Evolutionary conservation across 2,888 invertebrate genomes (phyloP).

Genomic region (Scaeva pyrastri): DNA sequence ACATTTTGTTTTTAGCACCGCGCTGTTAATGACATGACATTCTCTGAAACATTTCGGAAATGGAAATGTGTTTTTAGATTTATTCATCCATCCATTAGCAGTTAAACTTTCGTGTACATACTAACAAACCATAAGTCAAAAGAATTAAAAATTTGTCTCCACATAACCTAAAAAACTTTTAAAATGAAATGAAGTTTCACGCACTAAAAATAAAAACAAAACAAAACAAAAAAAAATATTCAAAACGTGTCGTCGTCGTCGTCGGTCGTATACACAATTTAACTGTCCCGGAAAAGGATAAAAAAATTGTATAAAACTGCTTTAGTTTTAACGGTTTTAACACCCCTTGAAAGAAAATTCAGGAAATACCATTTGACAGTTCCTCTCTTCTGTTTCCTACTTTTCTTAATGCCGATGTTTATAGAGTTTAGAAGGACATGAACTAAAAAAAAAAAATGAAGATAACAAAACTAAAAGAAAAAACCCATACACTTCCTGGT

Average conservation of each 20-base stretch:
- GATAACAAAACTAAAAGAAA: not conserved
- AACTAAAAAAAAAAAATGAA: not conserved
- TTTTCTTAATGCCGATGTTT: not conserved
- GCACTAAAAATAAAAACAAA: not conserved
- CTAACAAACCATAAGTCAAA: too few relatives aligned
- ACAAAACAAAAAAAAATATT: not conserved
- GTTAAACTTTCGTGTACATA: too few relatives aligned
- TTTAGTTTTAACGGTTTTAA: not conserved
- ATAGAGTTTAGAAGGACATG: not conserved
- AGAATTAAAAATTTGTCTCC: too few relatives aligned
- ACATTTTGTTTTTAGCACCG: too few relatives aligned
- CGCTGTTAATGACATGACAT: too few relatives aligned
- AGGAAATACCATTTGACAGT: conserved; percentile 8
- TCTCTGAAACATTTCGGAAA: too few relatives aligned
- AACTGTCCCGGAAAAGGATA: not conserved
- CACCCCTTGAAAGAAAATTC: conserved; percentile 1
- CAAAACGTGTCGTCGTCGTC: too few relatives aligned
- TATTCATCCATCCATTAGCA: too few relatives aligned
- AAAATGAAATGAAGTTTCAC: too few relatives aligned
- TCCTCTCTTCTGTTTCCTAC: not conserved
- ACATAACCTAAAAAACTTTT: too few relatives aligned
- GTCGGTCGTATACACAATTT: not conserved
- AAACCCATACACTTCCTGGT: not conserved
- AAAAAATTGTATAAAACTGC: not conserved
- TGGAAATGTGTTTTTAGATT: too few relatives aligned